Conservation (phyloP, 92 coral and sea anemone genomes). For the Epizoanthus rinbou region DNA sequence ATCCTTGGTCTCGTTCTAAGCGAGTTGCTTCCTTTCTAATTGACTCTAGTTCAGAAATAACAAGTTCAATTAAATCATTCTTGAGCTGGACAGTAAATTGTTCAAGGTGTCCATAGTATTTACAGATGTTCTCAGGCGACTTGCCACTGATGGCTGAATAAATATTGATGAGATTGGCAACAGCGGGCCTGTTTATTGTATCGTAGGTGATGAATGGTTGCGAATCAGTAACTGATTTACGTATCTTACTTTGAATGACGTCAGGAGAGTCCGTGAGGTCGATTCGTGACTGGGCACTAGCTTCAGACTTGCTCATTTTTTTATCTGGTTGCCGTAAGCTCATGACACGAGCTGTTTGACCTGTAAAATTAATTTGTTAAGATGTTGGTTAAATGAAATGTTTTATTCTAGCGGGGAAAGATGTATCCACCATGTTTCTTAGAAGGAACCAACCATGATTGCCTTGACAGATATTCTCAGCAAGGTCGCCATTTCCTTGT, state of each 20-base stretch:
- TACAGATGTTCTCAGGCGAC: constrained; percentile 53
- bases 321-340: constrained; percentile 73
- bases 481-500: too few relatives aligned
- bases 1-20: constrained; percentile 50
- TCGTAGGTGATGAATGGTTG: constrained; percentile 70
- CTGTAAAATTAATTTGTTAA: constrained; percentile 21
- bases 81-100: constrained; percentile 65
- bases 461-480: too few relatives aligned
- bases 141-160: constrained; percentile 64
- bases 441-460: too few relatives aligned
- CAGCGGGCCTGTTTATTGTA: constrained; percentile 68
- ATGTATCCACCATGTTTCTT: too few relatives aligned
- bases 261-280: constrained; percentile 72
- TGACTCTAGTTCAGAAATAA: constrained; percentile 49
- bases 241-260: constrained; percentile 61
- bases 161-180: constrained; percentile 75
- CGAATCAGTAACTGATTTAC: constrained; percentile 79
- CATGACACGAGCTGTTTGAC: constrained; percentile 71
- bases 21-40: constrained; percentile 45
- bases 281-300: constrained; percentile 63
- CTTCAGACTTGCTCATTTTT: constrained; percentile 88
- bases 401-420: too few relatives aligned
- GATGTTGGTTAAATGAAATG: background rate
- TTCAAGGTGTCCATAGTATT: constrained; percentile 57
- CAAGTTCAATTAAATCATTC: constrained; percentile 66